A percentile compares a stretch with the other conserved stretches of the same genome.
These are phyloP conservation scores for Xenops minutus DNA, from an alignment of 2,797 vertebrate genomes.

Conservation along the genomic window DNA sequence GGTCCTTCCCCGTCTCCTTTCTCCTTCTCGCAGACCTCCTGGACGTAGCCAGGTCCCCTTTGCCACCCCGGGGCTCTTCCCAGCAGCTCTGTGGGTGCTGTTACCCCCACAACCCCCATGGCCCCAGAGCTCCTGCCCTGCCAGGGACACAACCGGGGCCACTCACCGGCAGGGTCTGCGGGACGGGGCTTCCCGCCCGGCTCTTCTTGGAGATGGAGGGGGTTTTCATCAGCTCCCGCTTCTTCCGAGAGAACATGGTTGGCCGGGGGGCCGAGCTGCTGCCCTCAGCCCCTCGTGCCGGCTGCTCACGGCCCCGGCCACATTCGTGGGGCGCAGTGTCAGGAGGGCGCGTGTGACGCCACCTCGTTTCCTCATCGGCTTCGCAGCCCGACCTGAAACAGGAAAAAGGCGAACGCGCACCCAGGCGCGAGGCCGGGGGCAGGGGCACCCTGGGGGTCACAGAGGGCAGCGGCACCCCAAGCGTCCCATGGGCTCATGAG, in stretches of 20 bases:
- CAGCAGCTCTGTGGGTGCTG: neutral
- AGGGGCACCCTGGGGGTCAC: neutral
- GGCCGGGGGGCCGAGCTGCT: neutral
- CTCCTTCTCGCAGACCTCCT: neutral
- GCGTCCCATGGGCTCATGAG: neutral
- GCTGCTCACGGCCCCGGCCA: neutral
- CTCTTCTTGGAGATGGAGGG: slow-evolving; percentile 96
- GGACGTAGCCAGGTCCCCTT: neutral
- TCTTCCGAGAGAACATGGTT: slow-evolving; percentile 93
- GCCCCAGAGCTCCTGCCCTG: rapidly evolving
- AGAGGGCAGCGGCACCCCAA: neutral
- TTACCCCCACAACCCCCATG: neutral
- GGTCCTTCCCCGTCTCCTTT: neutral
- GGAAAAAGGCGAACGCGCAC: slow-evolving; percentile 29
- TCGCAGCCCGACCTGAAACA: slow-evolving; percentile 41
- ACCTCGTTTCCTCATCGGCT: slow-evolving; percentile 60
- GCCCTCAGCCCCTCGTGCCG: slow-evolving; percentile 6
- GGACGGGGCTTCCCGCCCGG: slow-evolving; percentile 88
- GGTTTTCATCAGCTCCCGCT: slow-evolving; percentile 92
- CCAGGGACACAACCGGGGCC: neutral
- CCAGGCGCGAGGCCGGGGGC: neutral
- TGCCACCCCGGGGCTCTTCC: neutral
- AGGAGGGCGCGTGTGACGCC: slow-evolving; percentile 51
- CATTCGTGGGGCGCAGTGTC: slow-evolving; percentile 31
- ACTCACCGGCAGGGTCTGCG: slow-evolving; percentile 83